Evolutionary conservation across 1,140 invertebrate genomes (phyloP).

Genomic region (Yoshiicerus persimilis): DNA sequence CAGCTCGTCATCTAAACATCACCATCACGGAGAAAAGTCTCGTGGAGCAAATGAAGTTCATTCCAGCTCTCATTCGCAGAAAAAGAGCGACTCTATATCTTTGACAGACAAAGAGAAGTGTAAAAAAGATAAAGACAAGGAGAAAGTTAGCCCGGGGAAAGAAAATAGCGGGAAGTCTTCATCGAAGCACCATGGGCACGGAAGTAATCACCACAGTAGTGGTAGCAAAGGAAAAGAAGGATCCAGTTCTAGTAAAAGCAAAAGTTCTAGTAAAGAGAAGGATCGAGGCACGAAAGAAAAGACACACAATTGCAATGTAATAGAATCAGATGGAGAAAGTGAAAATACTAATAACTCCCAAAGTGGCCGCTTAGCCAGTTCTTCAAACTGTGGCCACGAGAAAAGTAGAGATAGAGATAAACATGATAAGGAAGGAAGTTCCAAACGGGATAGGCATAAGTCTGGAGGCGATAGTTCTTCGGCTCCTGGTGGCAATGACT

Average conservation of each 20-base stretch:
- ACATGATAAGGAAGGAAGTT: conserved; percentile 45
- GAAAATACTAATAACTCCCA: background rate
- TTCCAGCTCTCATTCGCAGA: background rate
- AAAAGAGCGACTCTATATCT: background rate
- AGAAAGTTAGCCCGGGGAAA: conserved; percentile 31
- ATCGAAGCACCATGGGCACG: conserved; percentile 35
- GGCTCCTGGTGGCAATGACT: conserved; percentile 39
- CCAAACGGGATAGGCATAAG: conserved; percentile 41
- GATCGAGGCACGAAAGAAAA: conserved; percentile 50
- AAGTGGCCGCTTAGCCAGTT: conserved; percentile 34
- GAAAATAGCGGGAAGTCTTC: conserved; percentile 31
- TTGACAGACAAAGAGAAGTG: conserved; percentile 27
- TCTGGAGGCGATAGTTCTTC: conserved; percentile 30
- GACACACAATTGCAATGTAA: conserved; percentile 45
- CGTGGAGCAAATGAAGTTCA: background rate
- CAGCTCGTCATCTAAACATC: conserved; percentile 39
- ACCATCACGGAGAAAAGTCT: conserved; percentile 36
- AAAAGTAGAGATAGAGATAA: conserved; percentile 35
- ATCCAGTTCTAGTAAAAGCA: conserved; percentile 36
- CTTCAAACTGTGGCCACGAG: background rate
- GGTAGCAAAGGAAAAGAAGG: conserved; percentile 33
- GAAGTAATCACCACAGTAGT: conserved; percentile 14
- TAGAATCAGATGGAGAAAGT: conserved; percentile 48
- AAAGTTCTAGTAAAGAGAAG: conserved; percentile 38
- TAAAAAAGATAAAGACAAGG: conserved; percentile 23